Evolutionary conservation across 2,113 vertebrate genomes (phyloP), one percentile per base, ranked within the genome.

Genomic region (Mustelus asterias): DNA sequence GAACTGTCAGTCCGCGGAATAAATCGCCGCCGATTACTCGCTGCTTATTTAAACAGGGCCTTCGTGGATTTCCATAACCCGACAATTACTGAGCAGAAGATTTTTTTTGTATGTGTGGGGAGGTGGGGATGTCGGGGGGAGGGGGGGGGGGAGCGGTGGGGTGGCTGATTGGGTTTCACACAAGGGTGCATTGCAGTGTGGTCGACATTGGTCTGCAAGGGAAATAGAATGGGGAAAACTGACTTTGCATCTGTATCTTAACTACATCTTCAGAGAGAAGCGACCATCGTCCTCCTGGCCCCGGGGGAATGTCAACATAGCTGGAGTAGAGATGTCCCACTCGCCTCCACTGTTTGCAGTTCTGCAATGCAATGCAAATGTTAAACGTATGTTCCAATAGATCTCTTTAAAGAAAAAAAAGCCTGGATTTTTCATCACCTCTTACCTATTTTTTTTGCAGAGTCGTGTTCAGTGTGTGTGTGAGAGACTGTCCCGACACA

Each of bases 1-100:
- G 98, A 98, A 97, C 98, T 98, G 98, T 98, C 98, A 98, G 97
- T 98, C 98, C 96, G 86, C 96, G 96, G 96, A 97, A 97, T 98
- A 98, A 97, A 98, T 98, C 98, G 96, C 96, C 96, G 96, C 97
- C 96, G 97, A 97, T 97, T 97, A 97, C 97, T 97, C 96, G 96
- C 97, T 97, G 97, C 97, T 97, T 97, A 97, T 97, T 97, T 97
- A 97, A 96, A 65, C 69, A 95, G 96, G 96, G 96, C 96, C 95
- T 96, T 96, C 96, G 33, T 95, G 96, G 94, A 96, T 97, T 97
- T 97, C 97, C 96, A 97, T 96, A 96, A 96, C 88, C 95, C 24
- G 90, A 96, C 96, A 96, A 95, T 96, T 67, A 85, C 96, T 96
- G 93, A 95, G 95, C 69, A 96, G 96, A 83, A 76, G 41, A 65